phyloP scores from a whole-genome alignment of 2,888 invertebrate genomes.

The Metallyticus violacea region DNA sequence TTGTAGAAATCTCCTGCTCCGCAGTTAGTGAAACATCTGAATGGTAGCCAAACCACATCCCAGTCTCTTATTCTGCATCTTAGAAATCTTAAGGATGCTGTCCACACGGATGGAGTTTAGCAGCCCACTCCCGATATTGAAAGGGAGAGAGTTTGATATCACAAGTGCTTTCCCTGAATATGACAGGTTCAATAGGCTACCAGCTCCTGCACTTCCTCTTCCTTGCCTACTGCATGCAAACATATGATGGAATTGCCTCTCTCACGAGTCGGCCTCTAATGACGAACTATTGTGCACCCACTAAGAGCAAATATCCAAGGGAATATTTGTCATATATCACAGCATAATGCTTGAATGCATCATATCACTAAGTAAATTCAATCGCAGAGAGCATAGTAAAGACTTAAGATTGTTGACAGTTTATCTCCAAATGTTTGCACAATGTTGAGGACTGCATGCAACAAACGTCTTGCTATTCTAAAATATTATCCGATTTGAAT shows the following conservation, averaged over 20 bases:
- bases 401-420: too few relatives aligned
- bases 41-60: neutral
- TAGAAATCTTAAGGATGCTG: neutral
- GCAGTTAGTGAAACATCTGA: too few relatives aligned
- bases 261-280: neutral
- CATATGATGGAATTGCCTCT: neutral
- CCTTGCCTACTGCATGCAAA: neutral
- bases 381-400: neutral
- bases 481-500: too few relatives aligned
- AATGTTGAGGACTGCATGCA: too few relatives aligned
- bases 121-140: neutral
- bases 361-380: neutral
- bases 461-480: too few relatives aligned
- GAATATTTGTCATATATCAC: neutral
- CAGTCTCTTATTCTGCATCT: neutral
- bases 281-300: neutral
- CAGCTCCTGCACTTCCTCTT: neutral
- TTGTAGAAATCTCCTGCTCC: too few relatives aligned
- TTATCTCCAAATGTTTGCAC: too few relatives aligned
- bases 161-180: neutral
- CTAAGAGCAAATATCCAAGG: neutral
- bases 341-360: neutral
- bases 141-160: neutral
- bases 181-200: neutral
- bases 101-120: neutral